phyloP scores from a whole-genome alignment of 2,113 vertebrate species.

The Heptranchias perlo region DNA sequence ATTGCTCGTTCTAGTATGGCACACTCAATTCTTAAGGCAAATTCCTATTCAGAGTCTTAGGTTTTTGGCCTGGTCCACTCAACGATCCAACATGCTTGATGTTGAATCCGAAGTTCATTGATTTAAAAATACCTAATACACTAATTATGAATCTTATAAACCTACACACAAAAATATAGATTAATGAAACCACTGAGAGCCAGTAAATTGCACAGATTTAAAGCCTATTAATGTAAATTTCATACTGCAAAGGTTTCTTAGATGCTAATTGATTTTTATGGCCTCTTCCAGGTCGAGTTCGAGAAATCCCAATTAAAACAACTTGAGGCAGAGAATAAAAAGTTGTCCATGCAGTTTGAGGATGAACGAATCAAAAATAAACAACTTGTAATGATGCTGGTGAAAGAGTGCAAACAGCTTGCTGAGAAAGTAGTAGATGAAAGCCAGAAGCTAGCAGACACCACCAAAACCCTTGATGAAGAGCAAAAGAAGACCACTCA shows the following conservation, averaged over 20 bases:
- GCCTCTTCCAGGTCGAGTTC: conserved; percentile 75
- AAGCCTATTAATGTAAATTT: neutral
- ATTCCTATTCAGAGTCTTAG: neutral
- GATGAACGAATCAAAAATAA: conserved; percentile 94
- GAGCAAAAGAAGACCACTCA: conserved; percentile 67
- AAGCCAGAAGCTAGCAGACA: conserved; percentile 79
- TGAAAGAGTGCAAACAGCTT: conserved; percentile 91
- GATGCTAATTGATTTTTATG: conserved; percentile 22
- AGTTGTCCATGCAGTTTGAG: conserved; percentile 78
- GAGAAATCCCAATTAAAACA: conserved; percentile 88
- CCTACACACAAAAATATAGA: neutral
- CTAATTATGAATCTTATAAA: neutral
- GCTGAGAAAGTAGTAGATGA: conserved; percentile 83
- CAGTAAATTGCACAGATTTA: neutral
- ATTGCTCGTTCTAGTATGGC: neutral
- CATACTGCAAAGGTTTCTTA: neutral
- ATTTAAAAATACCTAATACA: neutral
- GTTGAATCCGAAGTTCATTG: neutral
- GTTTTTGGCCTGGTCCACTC: neutral
- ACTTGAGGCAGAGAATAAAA: conserved; percentile 86
- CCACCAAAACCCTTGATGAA: conserved; percentile 74
- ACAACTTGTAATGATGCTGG: conserved; percentile 88
- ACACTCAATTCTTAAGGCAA: neutral
- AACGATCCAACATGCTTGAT: neutral
- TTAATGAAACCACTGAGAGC: neutral